Conservation (phyloP, 2,888 invertebrate genomes). For the Metallyticus violacea region DNA sequence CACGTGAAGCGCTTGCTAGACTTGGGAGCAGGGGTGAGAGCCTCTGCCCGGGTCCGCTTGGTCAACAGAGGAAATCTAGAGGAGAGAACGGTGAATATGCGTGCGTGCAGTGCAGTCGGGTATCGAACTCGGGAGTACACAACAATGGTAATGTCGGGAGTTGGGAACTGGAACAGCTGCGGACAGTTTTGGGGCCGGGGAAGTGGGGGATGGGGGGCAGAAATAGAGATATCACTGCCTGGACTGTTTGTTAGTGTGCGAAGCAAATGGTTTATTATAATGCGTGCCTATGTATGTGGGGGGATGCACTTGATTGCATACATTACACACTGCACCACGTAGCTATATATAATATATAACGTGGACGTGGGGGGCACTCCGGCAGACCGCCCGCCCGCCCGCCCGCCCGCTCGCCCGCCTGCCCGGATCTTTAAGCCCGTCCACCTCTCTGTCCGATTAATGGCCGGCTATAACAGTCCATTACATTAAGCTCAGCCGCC, state of each 20-base stretch:
- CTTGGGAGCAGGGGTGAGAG: neutral
- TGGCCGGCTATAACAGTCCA: neutral
- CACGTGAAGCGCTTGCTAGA: neutral
- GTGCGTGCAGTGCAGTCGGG: too few species aligned
- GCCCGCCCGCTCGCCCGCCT: too few species aligned
- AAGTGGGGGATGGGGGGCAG: neutral
- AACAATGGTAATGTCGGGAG: neutral
- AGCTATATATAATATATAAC: neutral
- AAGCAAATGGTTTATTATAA: constrained; percentile 16
- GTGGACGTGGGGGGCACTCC: too few species aligned
- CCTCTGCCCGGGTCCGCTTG: neutral
- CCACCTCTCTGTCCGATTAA: neutral
- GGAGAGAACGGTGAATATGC: neutral
- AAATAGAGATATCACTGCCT: constrained; percentile 12
- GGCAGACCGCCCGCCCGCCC: too few species aligned
- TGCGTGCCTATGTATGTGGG: neutral
- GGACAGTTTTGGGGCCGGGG: neutral
- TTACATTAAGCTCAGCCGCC: neutral
- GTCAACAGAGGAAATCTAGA: neutral
- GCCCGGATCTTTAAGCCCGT: constrained; percentile 15
- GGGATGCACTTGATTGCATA: neutral
- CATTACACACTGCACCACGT: neutral
- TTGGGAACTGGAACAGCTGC: constrained; percentile 10
- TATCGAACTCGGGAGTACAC: neutral
- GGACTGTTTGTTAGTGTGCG: neutral